phyloP scores from a whole-genome alignment of 2,113 vertebrate genomes.

The Mormyrus lacerda region DNA sequence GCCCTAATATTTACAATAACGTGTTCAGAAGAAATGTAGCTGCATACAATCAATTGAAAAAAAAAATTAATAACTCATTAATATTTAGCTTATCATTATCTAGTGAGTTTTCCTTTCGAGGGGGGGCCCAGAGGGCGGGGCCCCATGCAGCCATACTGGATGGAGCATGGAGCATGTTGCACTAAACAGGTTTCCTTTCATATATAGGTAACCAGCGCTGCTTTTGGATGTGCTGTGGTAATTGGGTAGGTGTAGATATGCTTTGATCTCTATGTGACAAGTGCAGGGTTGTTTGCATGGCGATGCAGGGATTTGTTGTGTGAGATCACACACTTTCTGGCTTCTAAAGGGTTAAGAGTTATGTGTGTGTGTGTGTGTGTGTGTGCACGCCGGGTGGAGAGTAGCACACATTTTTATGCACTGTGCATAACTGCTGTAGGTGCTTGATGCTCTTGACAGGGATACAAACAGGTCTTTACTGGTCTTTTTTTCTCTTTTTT shows the following conservation, averaged over 20 bases:
- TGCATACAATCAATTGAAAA: background rate
- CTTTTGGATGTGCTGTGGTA: background rate
- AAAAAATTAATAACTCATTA: background rate
- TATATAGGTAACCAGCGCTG: background rate
- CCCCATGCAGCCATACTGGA: background rate
- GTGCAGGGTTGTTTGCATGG: background rate
- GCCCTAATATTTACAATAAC: background rate
- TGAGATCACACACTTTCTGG: background rate
- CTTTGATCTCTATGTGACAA: background rate
- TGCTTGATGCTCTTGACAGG: background rate
- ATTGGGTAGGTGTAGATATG: background rate
- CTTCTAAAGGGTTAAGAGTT: conserved; percentile 1
- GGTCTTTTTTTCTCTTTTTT: background rate
- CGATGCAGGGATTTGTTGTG: background rate
- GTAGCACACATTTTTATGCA: background rate
- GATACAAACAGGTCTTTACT: conserved; percentile 19
- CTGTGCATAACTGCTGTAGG: background rate
- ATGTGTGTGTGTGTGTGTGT: background rate
- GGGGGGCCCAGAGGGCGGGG: background rate
- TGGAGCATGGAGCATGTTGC: background rate
- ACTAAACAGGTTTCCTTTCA: background rate
- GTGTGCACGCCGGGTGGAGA: background rate
- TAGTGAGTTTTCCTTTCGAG: background rate
- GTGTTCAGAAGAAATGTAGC: background rate
- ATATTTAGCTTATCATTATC: background rate